These are phyloP conservation scores for Gymnothorax reevesii DNA, from an alignment of 2,797 vertebrate species.

Conservation along the genomic window DNA sequence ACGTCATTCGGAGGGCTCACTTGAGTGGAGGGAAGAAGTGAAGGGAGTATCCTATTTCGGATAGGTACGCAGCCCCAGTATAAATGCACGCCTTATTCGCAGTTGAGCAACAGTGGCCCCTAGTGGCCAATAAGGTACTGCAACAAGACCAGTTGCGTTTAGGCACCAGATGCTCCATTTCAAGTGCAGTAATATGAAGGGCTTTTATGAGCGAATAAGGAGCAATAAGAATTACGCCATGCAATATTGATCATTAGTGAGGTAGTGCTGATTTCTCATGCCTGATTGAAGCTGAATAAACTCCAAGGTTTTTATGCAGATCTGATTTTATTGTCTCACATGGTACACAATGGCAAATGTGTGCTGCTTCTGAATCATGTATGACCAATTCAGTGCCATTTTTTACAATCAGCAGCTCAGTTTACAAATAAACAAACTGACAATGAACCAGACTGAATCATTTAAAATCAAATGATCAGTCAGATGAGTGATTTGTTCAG, in stretches of 20 bases:
- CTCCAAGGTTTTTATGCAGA: background rate
- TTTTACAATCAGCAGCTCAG: background rate
- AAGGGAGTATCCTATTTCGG: too few relatives aligned
- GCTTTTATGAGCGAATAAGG: background rate
- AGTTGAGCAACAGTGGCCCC: background rate
- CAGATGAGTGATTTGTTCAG: background rate
- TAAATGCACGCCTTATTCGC: too few relatives aligned
- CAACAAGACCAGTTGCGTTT: background rate
- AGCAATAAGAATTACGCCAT: background rate
- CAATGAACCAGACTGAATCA: background rate
- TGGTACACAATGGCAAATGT: too few relatives aligned
- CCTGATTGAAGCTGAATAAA: background rate
- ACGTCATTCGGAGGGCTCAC: too few relatives aligned
- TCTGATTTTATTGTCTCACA: background rate
- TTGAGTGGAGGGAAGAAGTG: too few relatives aligned
- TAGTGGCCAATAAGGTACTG: slow-evolving; percentile 3
- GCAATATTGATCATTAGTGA: background rate
- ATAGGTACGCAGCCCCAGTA: too few relatives aligned
- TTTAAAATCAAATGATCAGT: background rate
- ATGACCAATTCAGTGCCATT: too few relatives aligned
- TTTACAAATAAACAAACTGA: background rate
- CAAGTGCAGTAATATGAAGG: background rate
- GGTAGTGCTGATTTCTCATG: background rate
- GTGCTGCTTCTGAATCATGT: too few relatives aligned
- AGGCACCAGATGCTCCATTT: background rate